Evolutionary conservation across 2,888 invertebrate genomes (phyloP), one percentile per base, ranked within the genome.

Genomic region (Yponomeuta sedellus): DNA sequence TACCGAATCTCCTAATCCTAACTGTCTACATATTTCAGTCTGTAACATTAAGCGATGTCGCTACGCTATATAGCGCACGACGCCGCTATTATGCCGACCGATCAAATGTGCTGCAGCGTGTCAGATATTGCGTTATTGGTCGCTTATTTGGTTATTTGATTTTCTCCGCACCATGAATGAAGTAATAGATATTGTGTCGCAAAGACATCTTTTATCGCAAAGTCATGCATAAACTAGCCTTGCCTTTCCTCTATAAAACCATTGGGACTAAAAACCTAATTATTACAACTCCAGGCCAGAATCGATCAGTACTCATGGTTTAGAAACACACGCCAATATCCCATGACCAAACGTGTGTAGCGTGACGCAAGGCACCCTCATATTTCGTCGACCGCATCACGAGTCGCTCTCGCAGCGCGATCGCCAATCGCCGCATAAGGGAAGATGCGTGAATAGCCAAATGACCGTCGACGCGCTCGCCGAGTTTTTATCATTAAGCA

Each of bases 1-100:
- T 57, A 64, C 64, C 64, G 57, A 64, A 34, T 64, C 44, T 44
- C 56, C 64, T 57, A 64, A 57, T 64, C 57, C 64, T 34, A 25
- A 64, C 57, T 19, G 64, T 64, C 64, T 64, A 64, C 64, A 57
- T 64, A 64, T 57, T 57, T 57, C 56, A 64, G 34, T 28, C 57
- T 57, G 64, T 34, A 57, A 28, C 57, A 64, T 22, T 63, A 44
- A 40, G 63, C 19, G 63, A 63, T 19, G 40, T 20, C 44, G 22
- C 63, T 12, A 44, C 4, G 20, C 40, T 61, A 22, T 22, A 58
- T 5, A 56, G 5, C 56, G 56, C 58, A 58, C 58, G 58, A 20
- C 8, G 2, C 58, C 20, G 10, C 58, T n/a, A 19, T 10, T 58
- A 22, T 20, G 58, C 58, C 20, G 58, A 20, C 22, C 58, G 16